Base-by-base conservation (phyloP, 2,797 vertebrate species). In the Dendrocincla fuliginosa region DNA sequence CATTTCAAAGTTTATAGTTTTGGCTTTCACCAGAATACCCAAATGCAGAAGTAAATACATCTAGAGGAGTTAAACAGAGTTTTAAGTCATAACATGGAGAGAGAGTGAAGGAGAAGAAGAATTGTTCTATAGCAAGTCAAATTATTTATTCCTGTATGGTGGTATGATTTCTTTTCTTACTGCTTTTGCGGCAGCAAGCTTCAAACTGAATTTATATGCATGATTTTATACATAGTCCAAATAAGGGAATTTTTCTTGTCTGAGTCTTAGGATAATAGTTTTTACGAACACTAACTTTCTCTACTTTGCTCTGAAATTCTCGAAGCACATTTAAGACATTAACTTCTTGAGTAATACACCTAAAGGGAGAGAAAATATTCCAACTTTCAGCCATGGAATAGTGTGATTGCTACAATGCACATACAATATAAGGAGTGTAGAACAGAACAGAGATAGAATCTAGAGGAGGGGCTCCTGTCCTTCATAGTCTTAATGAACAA, bases 1-100 rank as follows among this genome's bases (percentile, higher is more conserved):
- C 52, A 87, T 96, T 97, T 97, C 90, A 96, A 96, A 95, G 89
- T 97, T 95, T 97, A 96, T 90, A 93, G 86, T 95, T 97, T 95
- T 95, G 94, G 87, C 94, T 97, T 96, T 95, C 88, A 93, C 88
- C 83, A 89, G 76, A 93, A 96, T 96, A 95, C 68, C 70, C 78
- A 82, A 97, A 97, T 94, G 59, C 73, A 20, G 85, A 96, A 83
- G 53, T 94, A 97, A 97, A 97, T 94, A 97, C 77, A 94, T 88
- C 88, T 86, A 91, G 85, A 96, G 87, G 65, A 96, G 76, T 80
- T 96, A 95, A 97, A 87, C 44, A 93, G 67, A 79, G 68, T 92
- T 94, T 93, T 57, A 93, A 97, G 89, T 76, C 69, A 67, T 84
- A 96, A 84, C 64, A 75, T 81, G 68, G 82, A 87, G 83, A 63